Percentiles rank a stretch among this genome's conserved stretches.
Conservation (phyloP, 1,140 invertebrate species). For the Hylaeus anthracinus region DNA sequence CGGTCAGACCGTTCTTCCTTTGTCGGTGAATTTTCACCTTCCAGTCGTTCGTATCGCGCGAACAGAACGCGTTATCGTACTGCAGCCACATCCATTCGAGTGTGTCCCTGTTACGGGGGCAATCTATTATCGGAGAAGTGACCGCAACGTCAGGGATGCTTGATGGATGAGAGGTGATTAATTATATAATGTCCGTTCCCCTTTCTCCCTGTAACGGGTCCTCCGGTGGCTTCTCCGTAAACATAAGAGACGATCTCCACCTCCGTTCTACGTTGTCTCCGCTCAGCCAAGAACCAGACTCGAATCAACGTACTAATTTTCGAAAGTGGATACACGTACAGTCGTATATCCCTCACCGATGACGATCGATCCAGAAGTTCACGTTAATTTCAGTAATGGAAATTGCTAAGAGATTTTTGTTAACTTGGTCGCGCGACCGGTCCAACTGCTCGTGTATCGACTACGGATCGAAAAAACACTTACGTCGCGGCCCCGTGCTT, state of each 20-base stretch:
- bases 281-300: background rate
- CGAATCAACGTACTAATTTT: slow-evolving; percentile 39
- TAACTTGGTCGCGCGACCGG: background rate
- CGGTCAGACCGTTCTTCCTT: no score
- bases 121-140: slow-evolving; percentile 72
- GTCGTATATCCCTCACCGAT: background rate
- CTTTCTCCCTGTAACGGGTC: background rate
- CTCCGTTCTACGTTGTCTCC: slow-evolving; percentile 53
- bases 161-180: slow-evolving; percentile 78
- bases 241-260: slow-evolving; percentile 50
- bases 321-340: slow-evolving; percentile 23
- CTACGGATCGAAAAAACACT: no score
- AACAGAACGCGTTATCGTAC: slow-evolving; percentile 24
- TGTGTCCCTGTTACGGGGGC: slow-evolving; percentile 2
- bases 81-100: background rate
- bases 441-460: no score
- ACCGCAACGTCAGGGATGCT: slow-evolving; percentile 62
- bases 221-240: slow-evolving; percentile 46
- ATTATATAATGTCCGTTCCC: slow-evolving; percentile 72
- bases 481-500: no score
- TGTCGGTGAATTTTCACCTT: no score
- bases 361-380: slow-evolving; percentile 3
- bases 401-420: background rate
- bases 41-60: background rate
- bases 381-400: slow-evolving; percentile 27